Evolutionary conservation across 2,113 vertebrate genomes (phyloP), one percentile per base, ranked within the genome.

Genomic region (Pterophyllum scalare): DNA sequence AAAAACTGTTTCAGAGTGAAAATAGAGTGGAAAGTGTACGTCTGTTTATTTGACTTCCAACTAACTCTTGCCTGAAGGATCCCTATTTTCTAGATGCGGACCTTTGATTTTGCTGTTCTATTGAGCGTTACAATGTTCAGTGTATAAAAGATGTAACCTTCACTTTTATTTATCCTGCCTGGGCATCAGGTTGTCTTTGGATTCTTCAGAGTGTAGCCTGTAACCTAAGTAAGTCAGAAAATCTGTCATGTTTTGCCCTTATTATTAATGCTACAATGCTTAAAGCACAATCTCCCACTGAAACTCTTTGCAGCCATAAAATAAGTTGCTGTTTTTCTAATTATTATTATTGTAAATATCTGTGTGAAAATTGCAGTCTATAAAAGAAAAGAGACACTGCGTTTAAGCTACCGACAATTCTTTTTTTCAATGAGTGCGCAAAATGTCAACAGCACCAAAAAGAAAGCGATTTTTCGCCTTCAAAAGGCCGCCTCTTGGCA

Each of bases 51-150:
- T 77, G 46, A 62, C 57, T 76, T 79, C 57, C 24, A 79, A 49
- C 3, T 40, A 28, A 57, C 19, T 77, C 33, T 59, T 82, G 58
- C 24, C 70, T 57, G 40, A 80, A 79, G 11, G 3, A 70, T 61
- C 11, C 22, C 26, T 7, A 7, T 83, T 59, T 64, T 79, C n/a
- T 49, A 11, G n/a, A 67, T 40, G 33, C 58, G 13, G 26, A 64
- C 57, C 33, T 28, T 65, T 57, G 11, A 43, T 72, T 43, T 56
- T 72, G 33, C 26, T 52, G 15, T 46, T 87, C 26, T 77, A 9
- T 65, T 59, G 24, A 83, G 54, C 75, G 72, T 78, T 58, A 81
- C 15, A 62, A 79, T 60, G 15, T 60, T 67, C 49, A 61, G 31
- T 17, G 54, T 74, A 26, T 77, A 74, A 72, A 79, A 77, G 24